phyloP scores from a whole-genome alignment of 1,140 invertebrate genomes.

The Helicoverpa armigera region DNA sequence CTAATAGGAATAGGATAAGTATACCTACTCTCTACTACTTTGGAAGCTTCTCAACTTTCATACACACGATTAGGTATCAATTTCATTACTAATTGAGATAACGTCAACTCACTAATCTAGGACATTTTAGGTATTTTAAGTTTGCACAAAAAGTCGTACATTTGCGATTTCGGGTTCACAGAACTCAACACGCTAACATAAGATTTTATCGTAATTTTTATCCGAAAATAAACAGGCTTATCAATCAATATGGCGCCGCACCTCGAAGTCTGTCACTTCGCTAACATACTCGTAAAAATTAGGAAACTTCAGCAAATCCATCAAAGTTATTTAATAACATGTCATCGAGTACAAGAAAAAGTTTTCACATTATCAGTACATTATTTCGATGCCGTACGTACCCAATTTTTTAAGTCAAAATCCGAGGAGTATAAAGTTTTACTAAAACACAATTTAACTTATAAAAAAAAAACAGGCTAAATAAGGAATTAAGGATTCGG shows the following conservation, averaged over 20 bases:
- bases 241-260: slow-evolving; percentile 28
- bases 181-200: neutral
- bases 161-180: slow-evolving; percentile 19
- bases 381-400: neutral
- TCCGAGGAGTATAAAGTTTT: neutral
- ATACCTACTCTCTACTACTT: no score
- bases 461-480: neutral
- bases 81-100: neutral
- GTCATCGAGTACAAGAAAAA: neutral
- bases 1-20: no score
- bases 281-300: slow-evolving; percentile 23
- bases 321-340: slow-evolving; percentile 30
- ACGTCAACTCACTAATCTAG: neutral
- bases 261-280: neutral
- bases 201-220: slow-evolving; percentile 34
- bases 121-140: no score
- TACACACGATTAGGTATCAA: no score
- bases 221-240: slow-evolving; percentile 35
- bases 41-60: no score
- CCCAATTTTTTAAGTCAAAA: neutral
- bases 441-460: neutral
- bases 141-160: neutral
- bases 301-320: slow-evolving; percentile 21
- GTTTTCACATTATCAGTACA: neutral
- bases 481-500: neutral